Evolutionary conservation across 2,113 vertebrate genomes (phyloP).

Genomic region (Saccopteryx leptura): DNA sequence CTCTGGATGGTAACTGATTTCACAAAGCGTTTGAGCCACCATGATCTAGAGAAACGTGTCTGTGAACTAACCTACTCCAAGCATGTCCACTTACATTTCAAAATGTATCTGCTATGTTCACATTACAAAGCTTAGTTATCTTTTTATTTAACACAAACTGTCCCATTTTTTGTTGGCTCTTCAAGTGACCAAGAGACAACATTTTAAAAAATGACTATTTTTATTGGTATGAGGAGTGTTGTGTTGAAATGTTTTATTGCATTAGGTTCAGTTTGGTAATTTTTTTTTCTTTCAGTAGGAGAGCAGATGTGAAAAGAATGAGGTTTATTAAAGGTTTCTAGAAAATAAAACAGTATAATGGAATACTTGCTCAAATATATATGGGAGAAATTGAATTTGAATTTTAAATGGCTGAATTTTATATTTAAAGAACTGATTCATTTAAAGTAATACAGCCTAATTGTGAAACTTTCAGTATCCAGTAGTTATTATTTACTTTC

Average conservation of each 20-base stretch:
- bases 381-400: slow-evolving; percentile 3
- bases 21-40: slow-evolving; percentile 60
- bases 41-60: slow-evolving; percentile 84
- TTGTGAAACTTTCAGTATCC: background rate
- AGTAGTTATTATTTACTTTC: background rate
- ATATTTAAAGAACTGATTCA: slow-evolving; percentile 37
- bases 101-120: slow-evolving; percentile 80
- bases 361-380: slow-evolving; percentile 20
- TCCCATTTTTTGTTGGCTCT: slow-evolving; percentile 78
- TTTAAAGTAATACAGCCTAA: background rate
- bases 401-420: slow-evolving; percentile 5
- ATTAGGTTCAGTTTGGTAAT: slow-evolving; percentile 57
- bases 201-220: slow-evolving; percentile 45
- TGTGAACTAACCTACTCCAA: slow-evolving; percentile 82
- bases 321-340: slow-evolving; percentile 63
- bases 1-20: slow-evolving; percentile 56
- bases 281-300: background rate
- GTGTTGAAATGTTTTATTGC: slow-evolving; percentile 73
- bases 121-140: slow-evolving; percentile 81
- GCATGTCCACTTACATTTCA: slow-evolving; percentile 73
- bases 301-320: slow-evolving; percentile 52
- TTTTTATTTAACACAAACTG: slow-evolving; percentile 77
- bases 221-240: slow-evolving; percentile 69
- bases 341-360: background rate
- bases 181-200: slow-evolving; percentile 69